These are phyloP conservation scores for Rhabditoides inermis DNA, from an alignment of 2,888 invertebrate species.

Conservation along the genomic window DNA sequence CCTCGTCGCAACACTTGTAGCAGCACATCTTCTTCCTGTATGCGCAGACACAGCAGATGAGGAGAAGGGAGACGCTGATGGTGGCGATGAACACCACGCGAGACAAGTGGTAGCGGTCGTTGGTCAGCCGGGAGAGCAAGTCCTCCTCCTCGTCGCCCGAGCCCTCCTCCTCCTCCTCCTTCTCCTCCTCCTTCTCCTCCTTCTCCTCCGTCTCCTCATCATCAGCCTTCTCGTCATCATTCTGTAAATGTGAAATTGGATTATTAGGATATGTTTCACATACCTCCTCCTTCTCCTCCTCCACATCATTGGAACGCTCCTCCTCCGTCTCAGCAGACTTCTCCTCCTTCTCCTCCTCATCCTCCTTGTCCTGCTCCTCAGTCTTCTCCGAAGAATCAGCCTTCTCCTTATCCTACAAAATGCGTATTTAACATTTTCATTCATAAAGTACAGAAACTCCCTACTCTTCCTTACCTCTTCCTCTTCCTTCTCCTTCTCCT, in stretches of 20 bases:
- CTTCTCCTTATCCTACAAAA: no score
- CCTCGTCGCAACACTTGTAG: no score
- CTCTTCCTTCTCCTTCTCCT: background rate
- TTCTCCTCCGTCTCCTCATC: background rate
- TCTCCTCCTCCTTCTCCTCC: no score
- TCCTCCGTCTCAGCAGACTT: background rate
- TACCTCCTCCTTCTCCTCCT: no score
- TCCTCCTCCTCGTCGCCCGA: background rate
- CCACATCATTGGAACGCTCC: no score
- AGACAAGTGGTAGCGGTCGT: conserved; percentile 4
- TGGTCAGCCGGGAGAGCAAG: background rate
- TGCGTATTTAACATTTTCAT: no score
- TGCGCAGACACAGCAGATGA: conserved; percentile 5
- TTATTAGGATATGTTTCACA: no score
- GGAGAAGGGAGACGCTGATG: conserved; percentile 3
- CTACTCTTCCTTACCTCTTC: background rate
- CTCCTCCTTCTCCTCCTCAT: background rate
- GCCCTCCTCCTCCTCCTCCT: background rate
- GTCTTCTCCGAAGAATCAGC: background rate
- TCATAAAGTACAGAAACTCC: background rate
- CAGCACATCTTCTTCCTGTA: conserved; percentile 1
- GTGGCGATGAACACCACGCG: conserved; percentile 5
- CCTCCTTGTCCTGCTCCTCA: no score
- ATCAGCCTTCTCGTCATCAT: no score
- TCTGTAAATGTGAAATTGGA: no score